Evolutionary conservation across 2,797 vertebrate species (phyloP).

Genomic region (Ctenopoma multispine): DNA sequence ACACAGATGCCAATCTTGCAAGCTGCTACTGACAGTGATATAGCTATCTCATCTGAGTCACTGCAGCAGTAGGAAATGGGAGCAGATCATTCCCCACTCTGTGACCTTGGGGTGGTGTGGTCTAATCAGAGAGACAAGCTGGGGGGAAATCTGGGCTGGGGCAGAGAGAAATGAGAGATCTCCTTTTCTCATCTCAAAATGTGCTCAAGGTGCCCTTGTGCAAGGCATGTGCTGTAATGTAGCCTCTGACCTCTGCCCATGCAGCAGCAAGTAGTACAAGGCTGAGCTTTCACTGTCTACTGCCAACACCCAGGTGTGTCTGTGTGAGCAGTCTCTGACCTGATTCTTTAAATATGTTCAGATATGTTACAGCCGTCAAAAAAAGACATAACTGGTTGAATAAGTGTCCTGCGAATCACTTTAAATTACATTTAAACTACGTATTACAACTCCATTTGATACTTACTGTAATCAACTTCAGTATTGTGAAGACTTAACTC

Average conservation of each 20-base stretch:
- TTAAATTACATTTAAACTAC: conserved; percentile 1
- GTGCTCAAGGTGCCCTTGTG: conserved; percentile 60
- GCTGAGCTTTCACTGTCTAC: conserved; percentile 14
- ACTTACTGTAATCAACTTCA: neutral
- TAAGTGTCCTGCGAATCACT: conserved; percentile 6
- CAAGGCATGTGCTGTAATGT: conserved; percentile 21
- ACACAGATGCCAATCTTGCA: conserved; percentile 55
- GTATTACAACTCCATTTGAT: neutral
- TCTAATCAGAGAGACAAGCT: conserved; percentile 38
- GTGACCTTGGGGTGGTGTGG: conserved; percentile 73
- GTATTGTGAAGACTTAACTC: neutral
- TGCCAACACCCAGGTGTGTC: conserved; percentile 49
- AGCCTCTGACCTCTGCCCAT: conserved; percentile 59
- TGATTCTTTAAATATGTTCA: conserved; percentile 20
- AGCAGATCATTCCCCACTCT: conserved; percentile 53
- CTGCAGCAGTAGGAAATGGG: conserved; percentile 53
- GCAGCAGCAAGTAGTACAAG: conserved; percentile 50
- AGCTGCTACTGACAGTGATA: conserved; percentile 69
- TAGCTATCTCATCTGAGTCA: conserved; percentile 68
- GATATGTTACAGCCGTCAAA: conserved; percentile 14
- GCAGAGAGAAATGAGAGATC: conserved; percentile 6
- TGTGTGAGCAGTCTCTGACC: conserved; percentile 38
- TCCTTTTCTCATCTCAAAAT: conserved; percentile 23
- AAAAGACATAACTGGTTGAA: conserved; percentile 13
- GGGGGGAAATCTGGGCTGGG: neutral